Conservation (phyloP, 2,797 vertebrate species). For the Necrosyrtes monachus region DNA sequence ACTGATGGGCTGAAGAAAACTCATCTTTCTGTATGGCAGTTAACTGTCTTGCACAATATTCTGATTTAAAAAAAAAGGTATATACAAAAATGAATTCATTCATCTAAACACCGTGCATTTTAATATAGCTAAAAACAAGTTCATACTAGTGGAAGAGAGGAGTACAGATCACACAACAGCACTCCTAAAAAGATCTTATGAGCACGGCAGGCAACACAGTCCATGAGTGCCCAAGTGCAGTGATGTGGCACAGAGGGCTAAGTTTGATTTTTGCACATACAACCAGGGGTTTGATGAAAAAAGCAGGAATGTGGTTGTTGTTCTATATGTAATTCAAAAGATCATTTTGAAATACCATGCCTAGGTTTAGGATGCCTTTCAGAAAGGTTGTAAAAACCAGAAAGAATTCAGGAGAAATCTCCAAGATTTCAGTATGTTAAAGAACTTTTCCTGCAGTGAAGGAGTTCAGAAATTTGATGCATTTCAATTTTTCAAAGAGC, state of each 20-base stretch:
- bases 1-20: slow-evolving; percentile 22
- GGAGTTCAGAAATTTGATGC: neutral
- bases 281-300: neutral
- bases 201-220: neutral
- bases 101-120: neutral
- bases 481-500: neutral
- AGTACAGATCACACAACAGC: neutral
- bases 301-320: neutral
- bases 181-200: neutral
- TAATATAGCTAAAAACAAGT: neutral
- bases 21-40: neutral
- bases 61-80: neutral
- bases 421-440: neutral
- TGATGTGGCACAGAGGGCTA: neutral
- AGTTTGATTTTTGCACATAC: neutral
- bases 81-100: neutral
- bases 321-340: neutral
- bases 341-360: neutral
- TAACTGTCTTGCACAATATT: neutral
- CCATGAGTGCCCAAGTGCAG: neutral
- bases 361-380: neutral
- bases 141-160: neutral
- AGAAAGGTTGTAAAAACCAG: neutral
- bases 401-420: neutral
- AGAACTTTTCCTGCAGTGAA: neutral